Conservation (phyloP, 2,113 vertebrate genomes). For the Tetrax tetrax region DNA sequence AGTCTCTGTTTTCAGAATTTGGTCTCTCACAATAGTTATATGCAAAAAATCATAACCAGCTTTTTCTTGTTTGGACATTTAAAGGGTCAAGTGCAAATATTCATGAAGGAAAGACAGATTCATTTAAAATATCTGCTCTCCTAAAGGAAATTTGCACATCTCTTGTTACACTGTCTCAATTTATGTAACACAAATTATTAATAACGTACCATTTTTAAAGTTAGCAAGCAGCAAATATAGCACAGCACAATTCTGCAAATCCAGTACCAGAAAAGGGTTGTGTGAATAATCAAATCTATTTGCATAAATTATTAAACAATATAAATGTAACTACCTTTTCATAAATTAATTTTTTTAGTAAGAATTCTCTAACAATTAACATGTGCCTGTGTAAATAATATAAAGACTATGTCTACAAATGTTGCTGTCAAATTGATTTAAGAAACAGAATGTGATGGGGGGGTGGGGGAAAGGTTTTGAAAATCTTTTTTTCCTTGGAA, state of each 20-base stretch:
- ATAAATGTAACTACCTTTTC: not conserved
- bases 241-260: not conserved
- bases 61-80: not conserved
- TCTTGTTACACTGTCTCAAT: not conserved
- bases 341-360: slow-evolving; percentile 17
- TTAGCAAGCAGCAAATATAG: not conserved
- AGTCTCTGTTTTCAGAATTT: not conserved
- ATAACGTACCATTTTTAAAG: not conserved
- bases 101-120: not conserved
- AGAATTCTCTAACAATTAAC: slow-evolving; percentile 19
- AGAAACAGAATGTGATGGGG: not conserved
- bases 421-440: slow-evolving; percentile 44
- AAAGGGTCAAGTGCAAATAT: slow-evolving; percentile 10
- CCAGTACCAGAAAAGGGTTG: not conserved
- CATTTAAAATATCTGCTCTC: not conserved
- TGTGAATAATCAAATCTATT: slow-evolving; percentile 8
- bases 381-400: not conserved
- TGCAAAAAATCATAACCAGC: not conserved
- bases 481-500: slow-evolving; percentile 9
- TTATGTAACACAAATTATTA: not conserved
- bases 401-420: not conserved
- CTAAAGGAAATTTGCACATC: not conserved
- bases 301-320: slow-evolving; percentile 18
- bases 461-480: not conserved
- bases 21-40: not conserved